A percentile compares a stretch with the other conserved stretches of the same genome.
These are phyloP conservation scores for Volucella bombylans DNA, from an alignment of 2,888 invertebrate genomes.

Conservation along the genomic window DNA sequence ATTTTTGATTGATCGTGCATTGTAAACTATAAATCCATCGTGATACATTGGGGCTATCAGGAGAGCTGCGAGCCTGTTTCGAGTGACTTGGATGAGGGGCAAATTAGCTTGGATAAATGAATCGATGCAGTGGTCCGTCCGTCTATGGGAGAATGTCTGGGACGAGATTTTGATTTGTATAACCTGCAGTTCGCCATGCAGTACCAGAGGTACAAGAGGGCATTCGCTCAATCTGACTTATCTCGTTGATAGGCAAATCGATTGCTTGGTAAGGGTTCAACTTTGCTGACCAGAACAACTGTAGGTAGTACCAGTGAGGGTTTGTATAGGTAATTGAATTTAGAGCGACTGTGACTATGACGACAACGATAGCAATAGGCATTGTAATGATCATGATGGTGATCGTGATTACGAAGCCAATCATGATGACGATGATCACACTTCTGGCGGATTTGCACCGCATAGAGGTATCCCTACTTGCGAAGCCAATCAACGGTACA, in stretches of 20 bases:
- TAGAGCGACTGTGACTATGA: slow-evolving; percentile 54
- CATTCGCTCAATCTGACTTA: slow-evolving; percentile 57
- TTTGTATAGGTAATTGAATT: slow-evolving; percentile 69
- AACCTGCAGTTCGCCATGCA: slow-evolving; percentile 65
- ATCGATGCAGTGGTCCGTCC: slow-evolving; percentile 25
- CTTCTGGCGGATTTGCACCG: slow-evolving; percentile 63
- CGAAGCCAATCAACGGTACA: slow-evolving; percentile 40
- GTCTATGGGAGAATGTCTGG: slow-evolving; percentile 69
- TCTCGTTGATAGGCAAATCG: slow-evolving; percentile 57
- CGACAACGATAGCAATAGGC: slow-evolving; percentile 10
- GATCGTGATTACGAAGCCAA: slow-evolving; percentile 22
- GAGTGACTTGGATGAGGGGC: slow-evolving; percentile 34
- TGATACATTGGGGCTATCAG: slow-evolving; percentile 83
- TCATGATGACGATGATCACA: slow-evolving; percentile 67
- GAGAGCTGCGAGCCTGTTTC: slow-evolving; percentile 75
- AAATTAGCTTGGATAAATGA: slow-evolving; percentile 65
- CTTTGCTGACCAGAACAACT: slow-evolving; percentile 46
- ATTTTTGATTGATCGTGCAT: slow-evolving; percentile 83
- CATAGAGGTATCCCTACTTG: slow-evolving; percentile 1
- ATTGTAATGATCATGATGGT: slow-evolving; percentile 32
- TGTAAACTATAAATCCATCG: slow-evolving; percentile 83
- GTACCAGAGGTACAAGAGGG: slow-evolving; percentile 59
- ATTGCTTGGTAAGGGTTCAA: slow-evolving; percentile 45
- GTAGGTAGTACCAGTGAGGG: slow-evolving; percentile 20
- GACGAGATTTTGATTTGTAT: slow-evolving; percentile 59